These are phyloP conservation scores for Phymastichus coffea DNA, from an alignment of 1,140 invertebrate genomes.

Conservation along the genomic window DNA sequence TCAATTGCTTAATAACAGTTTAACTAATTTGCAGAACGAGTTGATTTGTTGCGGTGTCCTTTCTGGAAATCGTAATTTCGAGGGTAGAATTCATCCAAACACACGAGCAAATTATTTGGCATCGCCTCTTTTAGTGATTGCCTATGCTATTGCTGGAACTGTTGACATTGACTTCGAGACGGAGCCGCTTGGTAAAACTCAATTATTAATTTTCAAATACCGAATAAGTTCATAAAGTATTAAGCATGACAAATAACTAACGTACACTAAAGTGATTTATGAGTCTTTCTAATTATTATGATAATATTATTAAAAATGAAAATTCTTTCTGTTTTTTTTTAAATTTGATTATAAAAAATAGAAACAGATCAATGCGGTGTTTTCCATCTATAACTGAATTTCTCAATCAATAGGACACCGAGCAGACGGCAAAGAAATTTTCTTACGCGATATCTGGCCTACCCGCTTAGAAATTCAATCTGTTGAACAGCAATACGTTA, in stretches of 20 bases:
- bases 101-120: constrained; percentile 96
- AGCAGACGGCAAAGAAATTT: constrained; percentile 74
- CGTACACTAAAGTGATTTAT: too few species aligned
- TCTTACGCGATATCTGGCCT: constrained; percentile 94
- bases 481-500: constrained; percentile 86
- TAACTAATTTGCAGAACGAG: constrained; percentile 66
- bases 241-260: too few species aligned
- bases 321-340: too few species aligned
- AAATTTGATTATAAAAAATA: too few species aligned
- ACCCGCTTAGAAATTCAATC: constrained; percentile 84
- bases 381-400: too few species aligned
- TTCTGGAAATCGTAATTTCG: constrained; percentile 97
- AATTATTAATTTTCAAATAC: constrained; percentile 1
- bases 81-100: constrained; percentile 94
- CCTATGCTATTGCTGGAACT: constrained; percentile 93
- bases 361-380: too few species aligned
- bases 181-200: constrained; percentile 77
- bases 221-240: background rate
- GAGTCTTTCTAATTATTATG: too few species aligned
- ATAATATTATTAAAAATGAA: too few species aligned
- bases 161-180: constrained; percentile 94
- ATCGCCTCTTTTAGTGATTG: constrained; percentile 92
- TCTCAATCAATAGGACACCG: constrained; percentile 65
- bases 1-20: constrained; percentile 14
- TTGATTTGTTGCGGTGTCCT: constrained; percentile 92